Evolutionary conservation across 2,797 vertebrate genomes (phyloP).

Genomic region (Enteromius trimaculatus): DNA sequence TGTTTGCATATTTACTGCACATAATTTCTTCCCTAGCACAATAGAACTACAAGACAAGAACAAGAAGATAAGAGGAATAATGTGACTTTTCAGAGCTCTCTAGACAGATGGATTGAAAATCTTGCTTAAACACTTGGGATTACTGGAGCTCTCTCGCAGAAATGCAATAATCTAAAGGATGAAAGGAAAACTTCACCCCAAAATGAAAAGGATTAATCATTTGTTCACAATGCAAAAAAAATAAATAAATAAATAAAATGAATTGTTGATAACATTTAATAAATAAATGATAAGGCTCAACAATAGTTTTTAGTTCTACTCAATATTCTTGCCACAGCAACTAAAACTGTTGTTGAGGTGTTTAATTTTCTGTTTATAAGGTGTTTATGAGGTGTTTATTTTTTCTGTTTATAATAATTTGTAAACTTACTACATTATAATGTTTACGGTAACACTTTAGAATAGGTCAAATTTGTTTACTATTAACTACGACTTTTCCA

Average conservation of each 20-base stretch:
- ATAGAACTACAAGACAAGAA: not conserved
- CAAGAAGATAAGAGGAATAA: conserved; percentile 7
- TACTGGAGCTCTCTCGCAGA: not conserved
- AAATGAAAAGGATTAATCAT: not conserved
- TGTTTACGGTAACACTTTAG: no score
- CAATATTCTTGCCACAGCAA: no score
- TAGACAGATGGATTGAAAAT: conserved; percentile 4
- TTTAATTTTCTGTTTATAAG: no score
- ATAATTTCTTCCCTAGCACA: not conserved
- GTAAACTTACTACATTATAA: no score
- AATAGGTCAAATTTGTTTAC: no score
- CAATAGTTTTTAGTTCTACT: no score
- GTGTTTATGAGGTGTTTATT: no score
- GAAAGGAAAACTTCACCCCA: not conserved
- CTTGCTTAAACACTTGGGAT: conserved; percentile 17
- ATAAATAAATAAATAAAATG: not conserved
- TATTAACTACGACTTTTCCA: no score
- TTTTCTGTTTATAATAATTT: no score
- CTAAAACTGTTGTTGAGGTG: no score
- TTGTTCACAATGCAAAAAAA: not conserved
- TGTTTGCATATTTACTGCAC: conserved; percentile 5
- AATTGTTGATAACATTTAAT: not conserved
- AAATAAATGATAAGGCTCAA: not conserved
- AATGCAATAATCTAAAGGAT: not conserved
- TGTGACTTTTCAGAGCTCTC: not conserved